Conservation (phyloP, 2,888 invertebrate genomes). For the Capitulum mitella region DNA sequence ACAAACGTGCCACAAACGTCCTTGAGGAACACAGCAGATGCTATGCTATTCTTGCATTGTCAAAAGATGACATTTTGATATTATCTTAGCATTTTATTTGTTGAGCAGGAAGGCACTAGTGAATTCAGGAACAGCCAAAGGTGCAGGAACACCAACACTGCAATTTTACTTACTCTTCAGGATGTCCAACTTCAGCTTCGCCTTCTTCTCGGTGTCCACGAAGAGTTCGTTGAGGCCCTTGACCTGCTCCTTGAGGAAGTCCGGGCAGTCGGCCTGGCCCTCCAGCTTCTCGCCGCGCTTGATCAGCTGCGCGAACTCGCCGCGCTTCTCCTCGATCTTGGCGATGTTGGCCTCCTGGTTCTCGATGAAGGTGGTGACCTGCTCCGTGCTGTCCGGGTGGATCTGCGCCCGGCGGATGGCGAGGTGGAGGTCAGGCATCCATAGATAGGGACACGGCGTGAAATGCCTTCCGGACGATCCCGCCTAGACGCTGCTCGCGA, state of each 20-base stretch:
- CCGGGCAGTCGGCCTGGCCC: constrained; percentile 18
- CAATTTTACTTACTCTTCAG: constrained; percentile 10
- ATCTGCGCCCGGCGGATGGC: background rate
- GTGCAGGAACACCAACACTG: too few relatives aligned
- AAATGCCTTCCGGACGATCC: too few relatives aligned
- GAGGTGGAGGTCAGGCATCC: too few relatives aligned
- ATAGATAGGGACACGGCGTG: too few relatives aligned
- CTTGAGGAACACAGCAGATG: too few relatives aligned
- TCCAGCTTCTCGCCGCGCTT: constrained; percentile 21
- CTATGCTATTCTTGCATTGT: too few relatives aligned
- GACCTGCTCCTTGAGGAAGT: constrained; percentile 24
- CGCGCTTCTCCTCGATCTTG: constrained; percentile 25
- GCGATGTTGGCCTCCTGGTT: constrained; percentile 24
- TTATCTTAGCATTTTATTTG: too few relatives aligned
- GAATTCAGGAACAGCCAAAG: too few relatives aligned
- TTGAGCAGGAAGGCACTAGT: too few relatives aligned
- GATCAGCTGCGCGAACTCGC: constrained; percentile 9
- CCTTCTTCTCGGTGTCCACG: background rate
- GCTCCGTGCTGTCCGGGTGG: constrained; percentile 25
- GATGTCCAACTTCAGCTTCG: background rate
- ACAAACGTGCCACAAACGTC: too few relatives aligned
- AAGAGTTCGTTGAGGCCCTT: background rate
- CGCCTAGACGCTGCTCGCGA: too few relatives aligned
- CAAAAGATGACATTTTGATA: too few relatives aligned
- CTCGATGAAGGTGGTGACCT: constrained; percentile 25